Base-by-base conservation (phyloP, 1,140 invertebrate species). In the Meteorus sp. region DNA sequence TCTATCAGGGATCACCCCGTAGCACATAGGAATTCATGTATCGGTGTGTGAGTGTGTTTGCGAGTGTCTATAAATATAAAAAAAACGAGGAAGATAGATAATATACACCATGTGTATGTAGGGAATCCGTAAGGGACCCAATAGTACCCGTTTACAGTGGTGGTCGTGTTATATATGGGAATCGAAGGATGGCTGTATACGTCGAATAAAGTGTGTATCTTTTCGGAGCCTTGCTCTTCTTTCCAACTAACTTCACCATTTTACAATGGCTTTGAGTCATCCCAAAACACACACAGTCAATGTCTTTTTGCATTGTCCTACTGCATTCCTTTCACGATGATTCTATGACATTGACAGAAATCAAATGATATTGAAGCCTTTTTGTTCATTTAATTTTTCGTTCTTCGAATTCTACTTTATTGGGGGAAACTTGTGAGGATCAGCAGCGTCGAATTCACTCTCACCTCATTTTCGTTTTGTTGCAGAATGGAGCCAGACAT, bases 201-300 rank as follows among this genome's bases (percentile, higher is more conserved):
- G 69, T 60, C 61, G 79, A 80, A 80, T 80, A 78, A 80, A 79
- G 75, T 78, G 72, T 71, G 68, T 71, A 68, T 71, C 71, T 69
- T 64, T 62, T 65, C 55, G 65, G 62, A 60, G 54, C 66, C 54
- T 60, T 61, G 57, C 53, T 63, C 72, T 63, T 66, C 64, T 70
- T 69, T 72, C 62, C 59, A 62, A 67, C 58, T 61, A 61, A 63
- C 67, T 51, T 70, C 64, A 69, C 74, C 70, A 76, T 76, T 78
- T 77, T 75, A 71, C 66, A 68, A 63, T 67, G 68, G 47, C 71
- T 73, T 68, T 69, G 68, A n/a, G n/a, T n/a, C n/a, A n/a, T n/a
- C n/a, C n/a, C n/a, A n/a, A n/a, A n/a, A n/a, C n/a, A n/a, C n/a
- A n/a, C n/a, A n/a, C n/a, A n/a, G n/a, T n/a, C n/a, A n/a, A n/a